Conservation (phyloP, 2,113 vertebrate species). For the Vulpes vulpes region DNA sequence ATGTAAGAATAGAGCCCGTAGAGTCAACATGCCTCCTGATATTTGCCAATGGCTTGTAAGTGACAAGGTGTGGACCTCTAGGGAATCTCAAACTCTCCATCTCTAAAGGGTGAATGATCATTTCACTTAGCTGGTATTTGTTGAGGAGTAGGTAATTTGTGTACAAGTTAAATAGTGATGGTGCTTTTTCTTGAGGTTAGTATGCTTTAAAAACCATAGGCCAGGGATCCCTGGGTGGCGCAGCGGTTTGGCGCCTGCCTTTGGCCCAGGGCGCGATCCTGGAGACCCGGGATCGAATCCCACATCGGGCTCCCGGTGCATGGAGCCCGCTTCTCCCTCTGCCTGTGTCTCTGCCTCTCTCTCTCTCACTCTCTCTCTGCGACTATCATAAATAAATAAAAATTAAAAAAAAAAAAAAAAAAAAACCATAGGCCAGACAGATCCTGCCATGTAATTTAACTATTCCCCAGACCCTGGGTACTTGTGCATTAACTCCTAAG, state of each 20-base stretch:
- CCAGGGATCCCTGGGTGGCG: too few relatives aligned
- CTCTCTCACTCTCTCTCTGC: too few relatives aligned
- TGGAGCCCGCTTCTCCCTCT: too few relatives aligned
- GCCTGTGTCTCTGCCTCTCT: too few relatives aligned
- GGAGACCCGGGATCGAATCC: too few relatives aligned
- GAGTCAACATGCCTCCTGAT: not conserved
- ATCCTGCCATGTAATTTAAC: slow-evolving; percentile 18
- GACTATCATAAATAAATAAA: too few relatives aligned
- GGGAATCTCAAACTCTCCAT: not conserved
- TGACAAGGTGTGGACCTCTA: not conserved
- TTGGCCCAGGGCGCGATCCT: too few relatives aligned
- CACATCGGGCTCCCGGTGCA: too few relatives aligned
- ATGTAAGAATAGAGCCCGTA: not conserved
- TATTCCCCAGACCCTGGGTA: not conserved
- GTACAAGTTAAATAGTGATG: not conserved
- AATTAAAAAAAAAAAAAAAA: too few relatives aligned
- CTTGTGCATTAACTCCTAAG: slow-evolving; percentile 25
- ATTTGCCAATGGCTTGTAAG: not conserved
- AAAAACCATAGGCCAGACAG: not conserved
- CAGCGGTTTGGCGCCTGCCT: too few relatives aligned
- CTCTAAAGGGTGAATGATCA: not conserved
- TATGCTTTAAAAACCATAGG: slow-evolving; percentile 19
- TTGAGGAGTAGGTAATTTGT: slow-evolving; percentile 34
- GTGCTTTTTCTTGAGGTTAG: not conserved
- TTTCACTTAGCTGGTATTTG: not conserved